phyloP scores from a whole-genome alignment of 2,888 invertebrate species.

The Dinocampus coccinellae region DNA sequence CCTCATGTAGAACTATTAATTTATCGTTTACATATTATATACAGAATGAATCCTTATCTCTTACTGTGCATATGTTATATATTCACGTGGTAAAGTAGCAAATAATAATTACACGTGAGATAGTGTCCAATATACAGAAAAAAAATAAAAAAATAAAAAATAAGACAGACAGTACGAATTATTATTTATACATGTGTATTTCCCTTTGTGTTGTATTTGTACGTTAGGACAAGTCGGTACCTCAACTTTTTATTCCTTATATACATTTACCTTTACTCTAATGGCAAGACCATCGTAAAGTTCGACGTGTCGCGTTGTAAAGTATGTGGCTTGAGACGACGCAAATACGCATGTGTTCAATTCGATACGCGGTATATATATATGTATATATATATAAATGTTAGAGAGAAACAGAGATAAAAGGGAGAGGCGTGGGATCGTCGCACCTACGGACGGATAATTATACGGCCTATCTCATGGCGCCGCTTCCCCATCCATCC shows the following conservation, averaged over 20 bases:
- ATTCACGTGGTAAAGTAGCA: too few relatives aligned
- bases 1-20: too few relatives aligned
- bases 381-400: not conserved
- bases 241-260: not conserved
- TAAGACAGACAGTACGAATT: too few relatives aligned
- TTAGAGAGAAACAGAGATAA: not conserved
- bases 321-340: conserved; percentile 39
- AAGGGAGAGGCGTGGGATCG: conserved; percentile 35
- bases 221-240: too few relatives aligned
- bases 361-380: not conserved
- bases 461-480: conserved; percentile 41
- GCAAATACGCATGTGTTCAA: conserved; percentile 30
- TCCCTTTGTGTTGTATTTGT: too few relatives aligned
- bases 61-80: too few relatives aligned
- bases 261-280: not conserved
- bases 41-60: too few relatives aligned
- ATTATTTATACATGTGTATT: too few relatives aligned
- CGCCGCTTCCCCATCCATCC: conserved; percentile 24
- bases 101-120: too few relatives aligned
- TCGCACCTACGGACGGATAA: conserved; percentile 42
- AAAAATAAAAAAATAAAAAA: too few relatives aligned
- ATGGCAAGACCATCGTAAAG: conserved; percentile 33
- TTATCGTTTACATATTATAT: too few relatives aligned
- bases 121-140: too few relatives aligned
- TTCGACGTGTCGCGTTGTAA: conserved; percentile 29